Conservation (phyloP, 1,140 invertebrate genomes). For the Orchestia grillus region DNA sequence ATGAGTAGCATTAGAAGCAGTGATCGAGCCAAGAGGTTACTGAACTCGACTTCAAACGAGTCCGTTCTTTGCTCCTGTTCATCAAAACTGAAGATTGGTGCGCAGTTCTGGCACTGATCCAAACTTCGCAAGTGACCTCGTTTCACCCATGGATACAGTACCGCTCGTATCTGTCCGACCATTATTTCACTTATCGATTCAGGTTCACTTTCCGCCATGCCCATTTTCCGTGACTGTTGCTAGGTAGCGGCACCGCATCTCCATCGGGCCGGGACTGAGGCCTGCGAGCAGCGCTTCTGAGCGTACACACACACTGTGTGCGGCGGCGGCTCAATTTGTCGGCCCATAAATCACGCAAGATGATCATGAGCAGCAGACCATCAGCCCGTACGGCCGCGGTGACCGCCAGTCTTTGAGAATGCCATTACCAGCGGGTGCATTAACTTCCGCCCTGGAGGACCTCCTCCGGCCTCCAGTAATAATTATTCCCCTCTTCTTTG, state of each 20-base stretch:
- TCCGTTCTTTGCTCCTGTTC: too few species aligned
- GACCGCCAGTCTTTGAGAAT: constrained; percentile 4
- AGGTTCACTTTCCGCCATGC: not conserved
- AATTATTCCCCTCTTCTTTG: not conserved
- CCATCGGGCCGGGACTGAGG: too few species aligned
- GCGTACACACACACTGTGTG: too few species aligned
- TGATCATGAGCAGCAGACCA: constrained; percentile 11
- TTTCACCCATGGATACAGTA: too few species aligned
- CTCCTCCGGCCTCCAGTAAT: not conserved
- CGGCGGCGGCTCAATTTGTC: not conserved
- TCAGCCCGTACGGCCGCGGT: constrained; percentile 3
- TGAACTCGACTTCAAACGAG: too few species aligned
- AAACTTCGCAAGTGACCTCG: too few species aligned
- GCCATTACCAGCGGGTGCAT: constrained; percentile 48
- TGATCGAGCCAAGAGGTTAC: too few species aligned
- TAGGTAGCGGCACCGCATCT: not conserved
- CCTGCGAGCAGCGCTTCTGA: not conserved
- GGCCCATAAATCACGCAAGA: not conserved
- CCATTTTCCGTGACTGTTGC: not conserved
- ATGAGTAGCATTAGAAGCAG: too few species aligned
- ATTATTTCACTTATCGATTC: not conserved
- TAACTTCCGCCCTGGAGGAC: not conserved
- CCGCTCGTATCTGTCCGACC: too few species aligned
- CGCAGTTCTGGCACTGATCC: too few species aligned
- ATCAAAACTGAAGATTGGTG: too few species aligned